Base-by-base conservation (phyloP, 2,113 vertebrate species). In the Noctilio leporinus region DNA sequence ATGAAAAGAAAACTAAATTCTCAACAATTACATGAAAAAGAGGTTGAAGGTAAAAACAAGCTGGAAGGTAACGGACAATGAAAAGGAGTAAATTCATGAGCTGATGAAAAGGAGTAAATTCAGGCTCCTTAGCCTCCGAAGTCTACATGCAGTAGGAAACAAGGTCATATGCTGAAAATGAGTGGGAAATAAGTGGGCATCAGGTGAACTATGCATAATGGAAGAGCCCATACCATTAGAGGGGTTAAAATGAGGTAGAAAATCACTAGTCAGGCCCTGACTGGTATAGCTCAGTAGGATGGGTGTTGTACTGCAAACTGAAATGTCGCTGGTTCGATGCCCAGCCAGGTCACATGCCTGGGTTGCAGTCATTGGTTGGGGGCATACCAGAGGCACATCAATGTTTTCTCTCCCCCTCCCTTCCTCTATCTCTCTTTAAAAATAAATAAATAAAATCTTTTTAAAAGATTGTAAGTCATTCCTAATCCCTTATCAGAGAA, bases 11-110 rank as follows among this genome's bases (percentile, higher is more conserved):
- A 59, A 80, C 38, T 77, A 86, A 86, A 76, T 91, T 82, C 45
- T 96, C 47, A 95, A 77, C 30, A 69, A 87, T 75, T 8, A 89
- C 26, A 64, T 83, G 30, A 90, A 73, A 89, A 96, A 43, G n/a
- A 73, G 51, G 15, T 91, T 93, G 90, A 82, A 84, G 49, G 88
- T 84, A 17, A 80, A 94, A 94, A 84, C 5, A 70, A 80, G 24
- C 75, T 65, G 84, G 28, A 30, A 84, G 53, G 35, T 77, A 90
- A 75, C 59, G 40, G 45, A 84, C n/a, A 94, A 6, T 38, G 30
- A 20, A 86, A 92, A 80, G 45, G 10, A 64, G 16, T 72, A 8
- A 69, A 70, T 72, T 84, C 10, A 22, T 10, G 30, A 87, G 30
- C 82, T 51, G 55, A 84, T 83, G 30, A 20, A 86, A 92, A 80